Conservation (phyloP, 2,797 vertebrate species). For the Naso thynnoides region DNA sequence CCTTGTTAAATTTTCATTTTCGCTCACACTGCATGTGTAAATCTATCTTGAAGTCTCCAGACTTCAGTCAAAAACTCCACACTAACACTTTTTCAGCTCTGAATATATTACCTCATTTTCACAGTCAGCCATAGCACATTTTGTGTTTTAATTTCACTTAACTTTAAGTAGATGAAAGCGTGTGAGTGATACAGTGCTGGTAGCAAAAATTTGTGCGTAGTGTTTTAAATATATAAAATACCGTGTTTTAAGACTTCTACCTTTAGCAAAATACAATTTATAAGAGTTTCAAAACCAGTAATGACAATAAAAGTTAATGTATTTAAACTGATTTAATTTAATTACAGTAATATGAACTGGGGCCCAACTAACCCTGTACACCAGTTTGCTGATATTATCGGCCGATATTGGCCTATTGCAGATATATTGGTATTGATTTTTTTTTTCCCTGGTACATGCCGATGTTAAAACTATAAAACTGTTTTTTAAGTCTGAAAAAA, state of each 20-base stretch:
- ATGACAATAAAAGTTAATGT: neutral
- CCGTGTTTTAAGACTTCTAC: no score
- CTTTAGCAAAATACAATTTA: neutral
- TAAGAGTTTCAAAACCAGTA: neutral
- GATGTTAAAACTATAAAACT: no score
- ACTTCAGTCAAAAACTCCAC: neutral
- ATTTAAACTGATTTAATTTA: neutral
- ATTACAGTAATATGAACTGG: neutral
- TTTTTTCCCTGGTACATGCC: no score
- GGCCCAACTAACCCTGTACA: no score
- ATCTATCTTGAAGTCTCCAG: neutral
- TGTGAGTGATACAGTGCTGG: neutral
- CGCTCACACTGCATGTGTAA: neutral
- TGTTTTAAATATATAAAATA: no score
- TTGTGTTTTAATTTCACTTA: neutral
- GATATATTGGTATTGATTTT: no score
- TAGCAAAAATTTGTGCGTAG: neutral
- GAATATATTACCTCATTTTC: no score
- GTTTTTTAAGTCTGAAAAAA: no score
- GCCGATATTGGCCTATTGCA: no score
- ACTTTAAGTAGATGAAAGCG: neutral
- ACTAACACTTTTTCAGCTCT: no score
- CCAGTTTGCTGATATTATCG: no score
- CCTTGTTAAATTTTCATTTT: neutral
- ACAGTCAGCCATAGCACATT: no score